phyloP scores from a whole-genome alignment of 2,888 invertebrate species.

The Tyria jacobaeae region DNA sequence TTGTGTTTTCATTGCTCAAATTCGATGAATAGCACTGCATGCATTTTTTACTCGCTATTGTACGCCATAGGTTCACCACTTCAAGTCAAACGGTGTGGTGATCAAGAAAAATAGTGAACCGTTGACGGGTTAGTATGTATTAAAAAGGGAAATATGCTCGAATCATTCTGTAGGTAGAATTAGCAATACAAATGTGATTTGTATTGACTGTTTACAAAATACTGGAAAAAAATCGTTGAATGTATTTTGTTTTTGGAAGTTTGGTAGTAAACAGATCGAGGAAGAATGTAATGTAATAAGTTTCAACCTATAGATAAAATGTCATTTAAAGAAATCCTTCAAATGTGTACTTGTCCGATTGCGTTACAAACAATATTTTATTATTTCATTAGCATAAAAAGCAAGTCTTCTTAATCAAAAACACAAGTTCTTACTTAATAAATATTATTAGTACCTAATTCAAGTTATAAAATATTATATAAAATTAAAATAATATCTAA shows the following conservation, averaged over 20 bases:
- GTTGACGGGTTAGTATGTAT: conserved; percentile 62
- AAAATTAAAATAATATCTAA: too few species aligned
- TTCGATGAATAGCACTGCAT: conserved; percentile 80
- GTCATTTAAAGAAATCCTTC: too few species aligned
- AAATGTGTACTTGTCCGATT: too few species aligned
- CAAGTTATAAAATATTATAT: too few species aligned
- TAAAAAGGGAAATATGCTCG: conserved; percentile 71
- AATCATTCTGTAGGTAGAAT: conserved; percentile 49
- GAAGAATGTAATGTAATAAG: conserved; percentile 28
- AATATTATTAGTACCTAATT: too few species aligned
- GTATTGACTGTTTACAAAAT: conserved; percentile 40
- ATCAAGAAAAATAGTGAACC: conserved; percentile 70
- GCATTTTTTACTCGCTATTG: conserved; percentile 74
- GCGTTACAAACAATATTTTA: too few species aligned
- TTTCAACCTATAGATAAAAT: too few species aligned
- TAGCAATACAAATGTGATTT: conserved; percentile 54
- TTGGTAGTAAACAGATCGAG: too few species aligned
- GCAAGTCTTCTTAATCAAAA: too few species aligned
- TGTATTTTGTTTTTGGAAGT: conserved; percentile 19
- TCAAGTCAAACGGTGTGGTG: conserved; percentile 78
- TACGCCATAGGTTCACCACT: conserved; percentile 70
- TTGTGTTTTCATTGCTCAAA: conserved; percentile 82
- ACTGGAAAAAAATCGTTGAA: conserved; percentile 36
- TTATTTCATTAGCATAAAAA: too few species aligned
- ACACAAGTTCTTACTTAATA: too few species aligned